Evolutionary conservation across 2,888 invertebrate genomes (phyloP).

Genomic region (Hydraecia micacea): DNA sequence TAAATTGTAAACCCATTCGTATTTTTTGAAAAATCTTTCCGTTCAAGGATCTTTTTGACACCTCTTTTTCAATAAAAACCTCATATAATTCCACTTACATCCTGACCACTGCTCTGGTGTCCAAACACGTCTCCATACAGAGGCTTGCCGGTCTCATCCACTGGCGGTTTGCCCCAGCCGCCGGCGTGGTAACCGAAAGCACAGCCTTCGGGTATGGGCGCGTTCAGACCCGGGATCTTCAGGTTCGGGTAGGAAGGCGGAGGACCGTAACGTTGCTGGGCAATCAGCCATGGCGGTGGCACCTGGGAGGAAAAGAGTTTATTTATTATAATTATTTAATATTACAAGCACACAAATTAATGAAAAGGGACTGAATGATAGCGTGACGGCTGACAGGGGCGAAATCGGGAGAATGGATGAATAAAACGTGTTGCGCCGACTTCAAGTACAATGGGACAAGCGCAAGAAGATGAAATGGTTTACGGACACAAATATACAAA

Average conservation of each 20-base stretch:
- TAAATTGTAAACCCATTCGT: too few species aligned
- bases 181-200: conserved; percentile 99
- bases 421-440: too few species aligned
- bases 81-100: conserved; percentile 86
- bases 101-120: conserved; percentile 93
- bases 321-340: neutral
- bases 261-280: conserved; percentile 99
- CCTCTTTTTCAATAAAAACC: neutral
- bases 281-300: conserved; percentile 99
- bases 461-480: too few species aligned
- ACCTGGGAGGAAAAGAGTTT: conserved; percentile 79
- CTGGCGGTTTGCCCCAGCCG: conserved; percentile 99
- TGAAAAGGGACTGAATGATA: too few species aligned
- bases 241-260: conserved; percentile 99
- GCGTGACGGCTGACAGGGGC: too few species aligned
- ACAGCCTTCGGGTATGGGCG: conserved; percentile 99
- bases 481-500: neutral
- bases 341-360: too few species aligned
- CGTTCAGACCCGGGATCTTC: conserved; percentile 99
- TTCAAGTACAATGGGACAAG: too few species aligned
- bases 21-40: too few species aligned
- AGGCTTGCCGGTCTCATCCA: conserved; percentile 99
- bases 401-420: too few species aligned
- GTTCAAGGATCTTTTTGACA: neutral
- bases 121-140: conserved; percentile 99